A percentile compares a stretch with the other conserved stretches of the same genome.
Conservation (phyloP, 1,140 invertebrate species). For the Cydia fagiglandana region DNA sequence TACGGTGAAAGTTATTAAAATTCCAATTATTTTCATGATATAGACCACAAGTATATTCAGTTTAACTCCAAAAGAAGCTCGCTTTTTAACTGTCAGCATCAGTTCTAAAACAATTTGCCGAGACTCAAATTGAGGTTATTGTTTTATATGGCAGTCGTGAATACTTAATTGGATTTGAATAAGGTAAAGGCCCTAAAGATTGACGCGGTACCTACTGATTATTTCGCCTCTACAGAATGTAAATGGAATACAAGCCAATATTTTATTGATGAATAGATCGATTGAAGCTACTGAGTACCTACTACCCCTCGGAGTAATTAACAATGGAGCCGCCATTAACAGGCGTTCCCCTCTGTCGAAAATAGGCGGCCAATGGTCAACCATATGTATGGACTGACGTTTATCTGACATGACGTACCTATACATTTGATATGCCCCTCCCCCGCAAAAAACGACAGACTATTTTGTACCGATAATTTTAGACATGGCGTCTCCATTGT, state of each 20-base stretch:
- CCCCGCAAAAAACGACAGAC: no score
- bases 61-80: conserved; percentile 17
- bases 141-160: background rate
- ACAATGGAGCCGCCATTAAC: no score
- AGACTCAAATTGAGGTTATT: conserved; percentile 10
- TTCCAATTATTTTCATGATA: conserved; percentile 11
- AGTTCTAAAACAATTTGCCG: conserved; percentile 20
- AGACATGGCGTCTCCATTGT: no score
- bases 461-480: no score
- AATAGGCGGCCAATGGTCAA: no score
- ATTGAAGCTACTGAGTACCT: no score
- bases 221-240: background rate
- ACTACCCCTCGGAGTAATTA: no score
- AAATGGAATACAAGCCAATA: background rate
- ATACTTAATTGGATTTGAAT: background rate
- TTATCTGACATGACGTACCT: no score
- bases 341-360: no score
- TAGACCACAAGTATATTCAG: background rate
- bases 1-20: conserved; percentile 7
- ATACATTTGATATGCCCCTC: no score
- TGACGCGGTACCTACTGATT: background rate
- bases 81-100: conserved; percentile 12
- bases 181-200: background rate
- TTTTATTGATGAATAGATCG: no score
- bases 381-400: no score